These are phyloP conservation scores for Drosophila lini DNA, from an alignment of 1,140 invertebrate species.

Conservation along the genomic window DNA sequence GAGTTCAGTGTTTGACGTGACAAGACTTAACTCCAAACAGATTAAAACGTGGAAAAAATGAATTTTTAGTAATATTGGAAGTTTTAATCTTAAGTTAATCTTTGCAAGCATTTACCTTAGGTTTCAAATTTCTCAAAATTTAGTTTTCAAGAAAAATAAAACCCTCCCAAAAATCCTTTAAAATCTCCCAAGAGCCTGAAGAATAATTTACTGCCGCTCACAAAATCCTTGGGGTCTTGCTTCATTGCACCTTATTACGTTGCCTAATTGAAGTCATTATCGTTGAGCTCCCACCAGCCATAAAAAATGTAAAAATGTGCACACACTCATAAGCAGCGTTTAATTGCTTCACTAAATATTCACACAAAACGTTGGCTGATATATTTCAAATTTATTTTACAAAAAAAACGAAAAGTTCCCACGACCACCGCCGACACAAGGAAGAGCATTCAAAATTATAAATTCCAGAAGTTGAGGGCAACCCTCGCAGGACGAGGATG, in stretches of 20 bases:
- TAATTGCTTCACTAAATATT: conserved; percentile 63
- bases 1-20: conserved; percentile 1
- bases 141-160: background rate
- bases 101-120: background rate
- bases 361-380: conserved; percentile 44
- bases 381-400: conserved; percentile 44
- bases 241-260: conserved; percentile 36
- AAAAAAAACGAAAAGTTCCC: conserved; percentile 58
- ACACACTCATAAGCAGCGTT: background rate
- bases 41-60: background rate
- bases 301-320: conserved; percentile 28
- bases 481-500: conserved; percentile 56
- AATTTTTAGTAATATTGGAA: background rate
- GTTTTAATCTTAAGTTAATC: background rate
- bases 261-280: conserved; percentile 52
- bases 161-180: conserved; percentile 4
- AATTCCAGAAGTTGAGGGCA: conserved; percentile 63
- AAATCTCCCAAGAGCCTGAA: background rate
- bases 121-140: background rate
- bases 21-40: background rate
- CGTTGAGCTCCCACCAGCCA: conserved; percentile 36
- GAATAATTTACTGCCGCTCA: background rate
- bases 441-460: conserved; percentile 60
- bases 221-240: conserved; percentile 13
- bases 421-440: conserved; percentile 63